Evolutionary conservation across 2,888 invertebrate genomes (phyloP), one percentile per base, ranked within the genome.

Genomic region (Dryobota labecula): DNA sequence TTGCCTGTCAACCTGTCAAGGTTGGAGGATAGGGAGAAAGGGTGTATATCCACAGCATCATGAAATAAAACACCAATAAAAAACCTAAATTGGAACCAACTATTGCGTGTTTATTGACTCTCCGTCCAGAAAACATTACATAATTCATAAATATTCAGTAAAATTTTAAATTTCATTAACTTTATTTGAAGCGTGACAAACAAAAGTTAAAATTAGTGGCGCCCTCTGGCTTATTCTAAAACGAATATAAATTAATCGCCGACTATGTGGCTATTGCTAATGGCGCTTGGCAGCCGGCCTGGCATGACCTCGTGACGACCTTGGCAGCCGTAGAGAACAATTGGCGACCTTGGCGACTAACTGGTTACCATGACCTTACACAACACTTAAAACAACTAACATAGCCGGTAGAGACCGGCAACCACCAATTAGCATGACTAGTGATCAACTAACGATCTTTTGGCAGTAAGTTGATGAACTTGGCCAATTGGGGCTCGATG

Each of bases 21-120:
- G 9, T 33, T 3, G 2, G 20, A 15, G 20, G 24, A 5, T 41
- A 24, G 11, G 11, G 1, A 13, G 7, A 13, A 38, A 2, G 27
- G 18, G 1, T 30, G 20, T 15, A 33, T 43, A 36, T 73, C 7
- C 13, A 30, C 18, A n/a, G 13, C 7, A 13, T 41, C 2, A 74
- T 47, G 36, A 82, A 86, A 86, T 84, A 68, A 86, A 87, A 87
- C 85, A 82, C 80, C 24, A 76, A 58, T 84, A 69, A 76, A 80
- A 87, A 87, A 89, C 92, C 91, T 93, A 94, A 92, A 92, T 94
- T 95, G 93, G 94, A 96, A 96, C 94, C 94, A 95, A 95, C 96
- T 96, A 96, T 96, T 95, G 96, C 95, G 93, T 95, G 95, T 96
- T 96, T 96, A 96, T 95, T 96, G 96, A 96, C 95, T 93, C 89